phyloP scores from a whole-genome alignment of 2,113 vertebrate species.

The Lates calcarifer region DNA sequence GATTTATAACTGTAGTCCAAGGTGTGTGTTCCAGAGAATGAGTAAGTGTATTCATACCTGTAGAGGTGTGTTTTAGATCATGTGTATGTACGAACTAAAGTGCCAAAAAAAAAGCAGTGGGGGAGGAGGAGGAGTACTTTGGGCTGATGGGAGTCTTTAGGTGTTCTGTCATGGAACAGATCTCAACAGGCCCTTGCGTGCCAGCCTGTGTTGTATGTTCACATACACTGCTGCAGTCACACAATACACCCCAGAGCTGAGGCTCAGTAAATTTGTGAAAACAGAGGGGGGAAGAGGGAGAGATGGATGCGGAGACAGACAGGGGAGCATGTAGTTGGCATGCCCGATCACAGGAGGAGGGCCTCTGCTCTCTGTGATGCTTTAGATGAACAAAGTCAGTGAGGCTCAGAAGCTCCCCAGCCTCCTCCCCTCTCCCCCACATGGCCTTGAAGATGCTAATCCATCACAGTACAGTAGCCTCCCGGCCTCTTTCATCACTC shows the following conservation, averaged over 20 bases:
- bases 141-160: conserved; percentile 62
- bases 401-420: conserved; percentile 44
- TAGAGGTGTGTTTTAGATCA: conserved; percentile 15
- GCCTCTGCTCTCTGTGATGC: conserved; percentile 52
- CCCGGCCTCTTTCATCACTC: conserved; percentile 68
- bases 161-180: conserved; percentile 73
- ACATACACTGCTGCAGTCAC: conserved; percentile 54
- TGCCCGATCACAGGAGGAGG: conserved; percentile 37
- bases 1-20: conserved; percentile 42
- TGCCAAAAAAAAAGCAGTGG: conserved; percentile 9
- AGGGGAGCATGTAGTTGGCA: conserved; percentile 25
- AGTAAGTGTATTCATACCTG: conserved; percentile 13
- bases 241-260: conserved; percentile 54
- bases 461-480: conserved; percentile 72
- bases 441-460: conserved; percentile 76
- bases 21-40: conserved; percentile 16
- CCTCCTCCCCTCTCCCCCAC: conserved; percentile 2
- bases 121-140: conserved; percentile 24
- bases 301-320: conserved; percentile 34
- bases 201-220: conserved; percentile 47
- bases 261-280: conserved; percentile 27
- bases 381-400: conserved; percentile 61
- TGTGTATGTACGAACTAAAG: neutral
- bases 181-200: conserved; percentile 76
- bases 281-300: conserved; percentile 14